Conservation (phyloP, 2,888 invertebrate species). For the Perizoma affinitatum region DNA sequence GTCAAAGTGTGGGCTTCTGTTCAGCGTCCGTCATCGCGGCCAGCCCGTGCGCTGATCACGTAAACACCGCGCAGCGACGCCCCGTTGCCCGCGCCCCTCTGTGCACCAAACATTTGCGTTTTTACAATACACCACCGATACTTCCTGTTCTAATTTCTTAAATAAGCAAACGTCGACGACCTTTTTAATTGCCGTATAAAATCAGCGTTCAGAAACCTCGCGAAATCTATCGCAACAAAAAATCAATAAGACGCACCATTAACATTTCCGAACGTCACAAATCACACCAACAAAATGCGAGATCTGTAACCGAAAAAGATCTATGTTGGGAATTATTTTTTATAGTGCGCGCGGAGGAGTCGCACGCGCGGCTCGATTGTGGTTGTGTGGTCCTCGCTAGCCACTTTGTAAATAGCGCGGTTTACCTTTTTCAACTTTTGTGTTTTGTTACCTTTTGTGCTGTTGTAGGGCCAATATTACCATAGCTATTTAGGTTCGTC, state of each 20-base stretch:
- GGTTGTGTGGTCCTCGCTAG: constrained; percentile 83
- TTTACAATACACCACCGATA: constrained; percentile 49
- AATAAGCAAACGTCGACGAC: constrained; percentile 26
- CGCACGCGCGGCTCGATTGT: constrained; percentile 84
- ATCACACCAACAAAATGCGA: constrained; percentile 83
- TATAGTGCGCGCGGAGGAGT: constrained; percentile 70
- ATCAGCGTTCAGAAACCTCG: constrained; percentile 27
- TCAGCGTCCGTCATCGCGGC: constrained; percentile 69
- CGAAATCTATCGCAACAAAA: constrained; percentile 52
- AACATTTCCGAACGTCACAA: constrained; percentile 83
- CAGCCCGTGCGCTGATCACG: constrained; percentile 53
- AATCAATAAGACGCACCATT: constrained; percentile 73
- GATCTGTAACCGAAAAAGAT: constrained; percentile 82
- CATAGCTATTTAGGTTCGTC: constrained; percentile 84
- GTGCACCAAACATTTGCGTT: constrained; percentile 65
- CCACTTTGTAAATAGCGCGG: constrained; percentile 85
- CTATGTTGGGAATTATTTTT: constrained; percentile 79
- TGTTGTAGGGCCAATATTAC: constrained; percentile 84
- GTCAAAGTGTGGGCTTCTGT: constrained; percentile 74
- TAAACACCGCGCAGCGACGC: constrained; percentile 62
- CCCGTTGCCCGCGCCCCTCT: constrained; percentile 40
- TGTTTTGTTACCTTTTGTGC: constrained; percentile 85
- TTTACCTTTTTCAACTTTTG: constrained; percentile 85
- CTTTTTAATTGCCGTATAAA: constrained; percentile 35
- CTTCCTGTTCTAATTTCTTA: constrained; percentile 41